Percentiles rank a stretch among this genome's conserved stretches.
These are phyloP conservation scores for Acanthornis magna DNA, from an alignment of 2,797 vertebrate species.

Conservation along the genomic window DNA sequence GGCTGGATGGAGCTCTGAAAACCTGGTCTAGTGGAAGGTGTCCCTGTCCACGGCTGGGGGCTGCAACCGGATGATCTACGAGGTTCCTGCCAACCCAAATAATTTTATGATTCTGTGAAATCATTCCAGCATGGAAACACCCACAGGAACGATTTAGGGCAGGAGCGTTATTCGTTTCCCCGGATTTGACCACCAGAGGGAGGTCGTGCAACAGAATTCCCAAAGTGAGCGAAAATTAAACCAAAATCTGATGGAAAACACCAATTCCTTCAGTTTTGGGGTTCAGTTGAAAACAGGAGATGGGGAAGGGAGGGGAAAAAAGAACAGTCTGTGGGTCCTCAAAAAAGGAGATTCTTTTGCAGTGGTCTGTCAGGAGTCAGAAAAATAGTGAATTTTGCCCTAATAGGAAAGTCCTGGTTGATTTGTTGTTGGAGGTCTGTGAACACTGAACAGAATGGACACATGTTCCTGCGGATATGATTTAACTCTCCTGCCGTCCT, in stretches of 20 bases:
- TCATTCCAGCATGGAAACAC: background rate
- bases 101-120: background rate
- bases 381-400: background rate
- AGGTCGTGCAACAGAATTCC: background rate
- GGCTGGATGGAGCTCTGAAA: background rate
- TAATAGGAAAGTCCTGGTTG: background rate
- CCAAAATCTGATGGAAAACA: background rate
- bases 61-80: background rate
- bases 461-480: background rate
- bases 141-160: background rate
- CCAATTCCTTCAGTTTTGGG: background rate
- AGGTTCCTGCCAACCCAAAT: background rate
- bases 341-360: background rate
- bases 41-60: background rate
- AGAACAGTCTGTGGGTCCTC: background rate
- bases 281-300: background rate
- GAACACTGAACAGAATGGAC: background rate
- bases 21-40: background rate
- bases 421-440: background rate
- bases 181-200: background rate
- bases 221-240: background rate
- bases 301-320: accelerated
- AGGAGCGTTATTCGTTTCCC: background rate
- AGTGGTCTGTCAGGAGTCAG: background rate
- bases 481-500: background rate